Evolutionary conservation across 2,888 invertebrate species (phyloP), one percentile per base, ranked within the genome.

Genomic region (Drosophila pegasa): DNA sequence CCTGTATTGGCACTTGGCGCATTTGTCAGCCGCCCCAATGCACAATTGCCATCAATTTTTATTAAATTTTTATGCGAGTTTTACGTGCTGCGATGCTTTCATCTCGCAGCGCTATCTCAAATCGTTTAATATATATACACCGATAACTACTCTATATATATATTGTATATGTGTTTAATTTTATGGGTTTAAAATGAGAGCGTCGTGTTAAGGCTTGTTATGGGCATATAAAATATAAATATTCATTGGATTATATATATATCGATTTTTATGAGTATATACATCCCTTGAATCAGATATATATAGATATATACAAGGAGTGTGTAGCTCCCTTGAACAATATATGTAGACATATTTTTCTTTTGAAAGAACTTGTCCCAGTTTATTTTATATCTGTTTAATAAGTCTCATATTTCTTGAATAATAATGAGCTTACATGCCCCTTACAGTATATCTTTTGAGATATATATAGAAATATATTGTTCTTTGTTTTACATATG

Each of bases 51-150:
- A 64, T 76, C 55, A 47, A 69, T 71, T 74, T 77, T 71, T 71
- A 77, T 77, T 71, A 78, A 78, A 71, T 71, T 71, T 68, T 69
- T 71, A 80, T 66, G 73, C 38, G 60, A 74, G 35, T 76, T 71
- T 74, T 65, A 75, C 54, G 71, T 76, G 71, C 60, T 50, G 16
- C 41, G 47, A 35, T 33, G 41, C 78, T 75, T 75, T 78, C 74
- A 73, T 73, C 73, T 68, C 41, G 40, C 8, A 35, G 52, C 73
- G 73, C 58, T 51, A 51, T 68, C 50, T 37, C 41, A 45, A 51
- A 33, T 38, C 52, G 40, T 14, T 56, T 35, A 37, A 25, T 47
- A 47, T 14, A 37, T 25, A 41, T 43, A 55, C 18, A 12, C 18
- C 40, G 14, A 33, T 41, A 64, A 41, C 50, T 35, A 20, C 50